phyloP scores from a whole-genome alignment of 2,888 invertebrate species.

The Drosophila neotestacea region DNA sequence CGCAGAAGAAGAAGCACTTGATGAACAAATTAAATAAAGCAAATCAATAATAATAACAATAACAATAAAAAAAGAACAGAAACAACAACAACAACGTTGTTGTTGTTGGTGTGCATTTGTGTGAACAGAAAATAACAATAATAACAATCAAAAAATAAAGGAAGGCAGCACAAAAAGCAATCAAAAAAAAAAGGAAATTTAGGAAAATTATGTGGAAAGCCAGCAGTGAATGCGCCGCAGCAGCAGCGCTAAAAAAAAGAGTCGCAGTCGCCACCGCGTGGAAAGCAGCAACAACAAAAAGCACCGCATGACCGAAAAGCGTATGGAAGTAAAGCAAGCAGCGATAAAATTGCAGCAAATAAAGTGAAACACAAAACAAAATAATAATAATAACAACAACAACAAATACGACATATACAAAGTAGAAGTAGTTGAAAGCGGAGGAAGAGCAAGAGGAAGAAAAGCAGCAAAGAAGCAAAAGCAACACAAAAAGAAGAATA shows the following conservation, averaged over 20 bases:
- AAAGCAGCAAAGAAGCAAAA: constrained; percentile 4
- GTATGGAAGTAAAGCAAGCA: constrained; percentile 16
- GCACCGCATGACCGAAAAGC: constrained; percentile 53
- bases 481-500: neutral
- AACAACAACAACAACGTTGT: constrained; percentile 22
- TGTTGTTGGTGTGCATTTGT: constrained; percentile 35
- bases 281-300: constrained; percentile 41
- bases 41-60: constrained; percentile 74
- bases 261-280: constrained; percentile 63
- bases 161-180: no score
- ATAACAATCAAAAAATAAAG: constrained; percentile 6
- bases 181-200: no score
- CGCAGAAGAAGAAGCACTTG: constrained; percentile 28
- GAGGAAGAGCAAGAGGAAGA: neutral
- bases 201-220: constrained; percentile 47
- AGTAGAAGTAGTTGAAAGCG: constrained; percentile 14
- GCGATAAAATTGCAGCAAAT: constrained; percentile 45
- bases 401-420: constrained; percentile 9
- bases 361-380: constrained; percentile 41
- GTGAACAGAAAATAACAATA: constrained; percentile 15
- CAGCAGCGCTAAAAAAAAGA: constrained; percentile 48
- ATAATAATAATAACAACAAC: constrained; percentile 25
- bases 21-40: constrained; percentile 39
- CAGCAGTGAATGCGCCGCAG: constrained; percentile 51
- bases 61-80: constrained; percentile 47